Evolutionary conservation across 2,113 vertebrate species (phyloP).

Genomic region (Chaetops frenatus): DNA sequence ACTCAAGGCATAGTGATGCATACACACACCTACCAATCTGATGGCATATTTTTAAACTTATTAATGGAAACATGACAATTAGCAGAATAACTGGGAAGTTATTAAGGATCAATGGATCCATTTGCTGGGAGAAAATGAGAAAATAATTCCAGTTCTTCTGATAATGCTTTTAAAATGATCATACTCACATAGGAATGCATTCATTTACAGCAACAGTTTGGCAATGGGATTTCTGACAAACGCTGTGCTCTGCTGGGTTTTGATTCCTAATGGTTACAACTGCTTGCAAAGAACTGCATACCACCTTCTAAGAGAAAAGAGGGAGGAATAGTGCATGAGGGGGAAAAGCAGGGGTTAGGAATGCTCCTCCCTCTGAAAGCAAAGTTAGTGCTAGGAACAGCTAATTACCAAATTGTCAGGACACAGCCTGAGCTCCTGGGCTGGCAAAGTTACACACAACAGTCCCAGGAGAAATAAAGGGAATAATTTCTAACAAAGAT

Average conservation of each 20-base stretch:
- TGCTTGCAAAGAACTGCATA: neutral
- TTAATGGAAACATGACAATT: neutral
- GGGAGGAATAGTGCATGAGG: neutral
- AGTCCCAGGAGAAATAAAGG: neutral
- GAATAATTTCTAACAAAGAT: neutral
- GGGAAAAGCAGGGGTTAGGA: neutral
- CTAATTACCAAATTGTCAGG: neutral
- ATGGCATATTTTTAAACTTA: neutral
- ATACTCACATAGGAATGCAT: neutral
- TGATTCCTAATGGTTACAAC: neutral
- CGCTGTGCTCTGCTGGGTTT: neutral
- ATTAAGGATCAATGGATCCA: slow-evolving; percentile 10
- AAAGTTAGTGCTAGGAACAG: neutral
- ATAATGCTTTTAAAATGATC: neutral
- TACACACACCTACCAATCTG: neutral
- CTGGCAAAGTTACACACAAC: neutral
- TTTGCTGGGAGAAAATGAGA: neutral
- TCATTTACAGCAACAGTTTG: neutral
- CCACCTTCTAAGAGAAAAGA: neutral
- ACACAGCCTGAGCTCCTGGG: neutral
- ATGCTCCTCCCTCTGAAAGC: neutral
- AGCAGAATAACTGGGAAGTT: neutral
- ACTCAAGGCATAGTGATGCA: neutral
- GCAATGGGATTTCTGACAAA: neutral
- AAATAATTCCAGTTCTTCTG: neutral